Conservation (phyloP, 2,113 vertebrate genomes). For the Chelonoidis abingdonii region DNA sequence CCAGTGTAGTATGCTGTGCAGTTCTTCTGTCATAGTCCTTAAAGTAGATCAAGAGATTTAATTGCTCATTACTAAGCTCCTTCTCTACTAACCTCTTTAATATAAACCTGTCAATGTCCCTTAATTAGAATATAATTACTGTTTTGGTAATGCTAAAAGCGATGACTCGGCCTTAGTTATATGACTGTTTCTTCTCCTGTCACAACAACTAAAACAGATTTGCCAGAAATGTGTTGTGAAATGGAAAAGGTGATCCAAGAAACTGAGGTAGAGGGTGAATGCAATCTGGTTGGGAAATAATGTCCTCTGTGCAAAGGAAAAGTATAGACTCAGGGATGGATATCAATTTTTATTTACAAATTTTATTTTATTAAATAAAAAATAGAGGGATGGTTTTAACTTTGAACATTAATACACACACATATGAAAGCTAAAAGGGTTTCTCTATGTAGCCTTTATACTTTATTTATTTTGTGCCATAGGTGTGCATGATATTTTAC, state of each 20-base stretch:
- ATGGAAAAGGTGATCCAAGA: slow-evolving; percentile 6
- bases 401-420: background rate
- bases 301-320: background rate
- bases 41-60: background rate
- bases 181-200: slow-evolving; percentile 34
- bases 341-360: background rate
- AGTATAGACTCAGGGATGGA: background rate
- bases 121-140: slow-evolving; percentile 48
- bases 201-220: slow-evolving; percentile 42
- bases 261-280: background rate
- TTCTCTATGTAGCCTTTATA: background rate
- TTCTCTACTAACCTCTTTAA: slow-evolving; percentile 5
- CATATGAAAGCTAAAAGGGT: background rate
- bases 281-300: background rate
- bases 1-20: background rate
- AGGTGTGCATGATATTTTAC: background rate
- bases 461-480: background rate
- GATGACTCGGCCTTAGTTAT: slow-evolving; percentile 23
- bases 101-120: slow-evolving; percentile 17
- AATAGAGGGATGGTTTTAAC: background rate
- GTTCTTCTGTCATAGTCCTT: slow-evolving; percentile 3
- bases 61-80: slow-evolving; percentile 3
- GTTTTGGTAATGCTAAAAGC: background rate
- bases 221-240: background rate
- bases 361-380: background rate